Conservation (phyloP, 2,797 vertebrate genomes). For the Tiaroga cobitis region DNA sequence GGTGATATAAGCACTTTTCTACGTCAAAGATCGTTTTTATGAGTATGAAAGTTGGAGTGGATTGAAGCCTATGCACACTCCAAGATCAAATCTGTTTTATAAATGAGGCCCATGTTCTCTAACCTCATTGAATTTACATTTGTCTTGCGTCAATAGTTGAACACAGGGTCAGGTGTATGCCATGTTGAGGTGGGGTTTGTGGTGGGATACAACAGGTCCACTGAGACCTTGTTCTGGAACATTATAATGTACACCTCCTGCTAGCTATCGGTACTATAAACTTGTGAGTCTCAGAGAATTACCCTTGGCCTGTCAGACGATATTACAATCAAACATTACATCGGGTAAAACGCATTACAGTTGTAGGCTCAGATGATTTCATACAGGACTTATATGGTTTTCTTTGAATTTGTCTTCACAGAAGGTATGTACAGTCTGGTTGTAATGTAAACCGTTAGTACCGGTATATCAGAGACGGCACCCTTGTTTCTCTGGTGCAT, state of each 20-base stretch:
- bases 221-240: slow-evolving; percentile 42
- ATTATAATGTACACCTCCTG: slow-evolving; percentile 25
- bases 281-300: slow-evolving; percentile 48
- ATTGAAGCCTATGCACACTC: background rate
- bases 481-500: too few species aligned
- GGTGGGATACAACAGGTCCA: slow-evolving; percentile 36
- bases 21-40: background rate
- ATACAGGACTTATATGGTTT: slow-evolving; percentile 30
- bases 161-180: slow-evolving; percentile 41
- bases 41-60: background rate
- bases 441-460: slow-evolving; percentile 21
- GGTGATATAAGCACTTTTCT: background rate
- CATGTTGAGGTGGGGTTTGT: slow-evolving; percentile 26
- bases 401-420: slow-evolving; percentile 38
- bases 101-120: background rate
- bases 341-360: slow-evolving; percentile 48
- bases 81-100: background rate
- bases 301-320: slow-evolving; percentile 46
- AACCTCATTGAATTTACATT: slow-evolving; percentile 33
- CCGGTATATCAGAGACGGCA: slow-evolving; percentile 8
- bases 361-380: slow-evolving; percentile 44
- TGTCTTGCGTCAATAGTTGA: slow-evolving; percentile 23
- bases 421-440: background rate
- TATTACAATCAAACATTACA: slow-evolving; percentile 49
- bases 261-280: slow-evolving; percentile 48